Percentiles rank a stretch among this genome's conserved stretches.
Conservation (phyloP, 2,888 invertebrate genomes). For the Drosophila prolongata region DNA sequence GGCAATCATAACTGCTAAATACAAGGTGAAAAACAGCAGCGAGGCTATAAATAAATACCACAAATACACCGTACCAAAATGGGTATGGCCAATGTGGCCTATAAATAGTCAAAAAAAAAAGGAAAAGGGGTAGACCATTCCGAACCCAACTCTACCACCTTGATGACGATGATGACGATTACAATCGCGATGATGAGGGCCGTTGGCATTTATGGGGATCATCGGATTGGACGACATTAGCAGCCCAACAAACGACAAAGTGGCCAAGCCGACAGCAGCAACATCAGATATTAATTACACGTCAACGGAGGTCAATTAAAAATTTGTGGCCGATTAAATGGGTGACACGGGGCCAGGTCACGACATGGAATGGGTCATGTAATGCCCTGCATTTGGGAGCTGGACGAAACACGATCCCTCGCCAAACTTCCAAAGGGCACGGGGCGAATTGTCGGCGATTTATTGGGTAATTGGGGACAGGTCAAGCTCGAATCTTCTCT, state of each 20-base stretch:
- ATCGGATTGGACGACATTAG: constrained; percentile 23
- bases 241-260: constrained; percentile 4
- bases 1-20: constrained; percentile 13
- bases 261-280: constrained; percentile 14
- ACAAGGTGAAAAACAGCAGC: constrained; percentile 10
- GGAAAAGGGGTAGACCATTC: background rate
- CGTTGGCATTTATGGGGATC: constrained; percentile 35
- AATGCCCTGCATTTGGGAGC: too few relatives aligned
- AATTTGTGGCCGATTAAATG: constrained; percentile 47
- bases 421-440: background rate
- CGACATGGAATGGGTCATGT: constrained; percentile 11
- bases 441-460: constrained; percentile 11
- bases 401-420: background rate
- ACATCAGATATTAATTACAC: constrained; percentile 55
- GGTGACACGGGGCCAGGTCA: constrained; percentile 35
- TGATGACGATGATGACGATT: constrained; percentile 5
- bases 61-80: constrained; percentile 3
- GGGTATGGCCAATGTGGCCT: constrained; percentile 15
- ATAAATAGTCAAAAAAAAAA: constrained; percentile 22
- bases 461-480: constrained; percentile 24
- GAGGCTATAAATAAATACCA: constrained; percentile 30
- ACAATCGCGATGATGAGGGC: constrained; percentile 4
- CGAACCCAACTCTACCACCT: background rate
- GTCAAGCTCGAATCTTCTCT: background rate
- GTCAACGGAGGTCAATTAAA: constrained; percentile 55